phyloP scores from a whole-genome alignment of 2,113 vertebrate genomes.

The Eptesicus fuscus region DNA sequence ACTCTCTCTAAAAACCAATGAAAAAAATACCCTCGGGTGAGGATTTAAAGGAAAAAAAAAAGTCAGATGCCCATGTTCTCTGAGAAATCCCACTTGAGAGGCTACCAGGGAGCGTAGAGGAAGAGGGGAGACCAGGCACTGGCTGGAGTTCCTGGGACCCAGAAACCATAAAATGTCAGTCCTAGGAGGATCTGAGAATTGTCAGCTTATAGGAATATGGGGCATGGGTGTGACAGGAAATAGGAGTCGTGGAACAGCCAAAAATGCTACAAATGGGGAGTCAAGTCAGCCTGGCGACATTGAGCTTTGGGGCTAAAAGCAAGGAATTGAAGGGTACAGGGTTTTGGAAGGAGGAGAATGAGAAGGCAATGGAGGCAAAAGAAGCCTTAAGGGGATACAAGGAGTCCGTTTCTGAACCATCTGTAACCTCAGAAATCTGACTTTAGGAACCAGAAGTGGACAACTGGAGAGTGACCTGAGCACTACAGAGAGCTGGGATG shows the following conservation, averaged over 20 bases:
- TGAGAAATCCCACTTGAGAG: not conserved
- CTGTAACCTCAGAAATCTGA: not conserved
- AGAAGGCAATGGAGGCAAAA: not conserved
- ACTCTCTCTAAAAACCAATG: too few species aligned
- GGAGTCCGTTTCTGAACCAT: not conserved
- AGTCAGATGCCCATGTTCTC: not conserved
- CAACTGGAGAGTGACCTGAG: not conserved
- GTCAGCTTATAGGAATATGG: not conserved
- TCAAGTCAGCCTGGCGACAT: not conserved
- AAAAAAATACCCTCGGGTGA: too few species aligned
- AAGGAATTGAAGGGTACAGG: not conserved
- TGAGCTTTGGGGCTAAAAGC: not conserved
- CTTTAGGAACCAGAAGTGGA: not conserved
- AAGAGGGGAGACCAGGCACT: not conserved
- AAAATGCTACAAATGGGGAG: not conserved
- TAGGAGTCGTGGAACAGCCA: not conserved
- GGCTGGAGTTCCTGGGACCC: not conserved
- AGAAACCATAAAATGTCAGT: not conserved
- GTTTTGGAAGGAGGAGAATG: not conserved
- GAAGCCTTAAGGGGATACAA: not conserved
- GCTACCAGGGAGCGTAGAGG: not conserved
- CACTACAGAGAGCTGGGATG: not conserved
- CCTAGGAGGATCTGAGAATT: not conserved
- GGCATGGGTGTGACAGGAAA: not conserved
- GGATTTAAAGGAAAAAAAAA: not conserved